phyloP scores from a whole-genome alignment of 2,888 invertebrate species.

The Brachynemurus nebulosus region DNA sequence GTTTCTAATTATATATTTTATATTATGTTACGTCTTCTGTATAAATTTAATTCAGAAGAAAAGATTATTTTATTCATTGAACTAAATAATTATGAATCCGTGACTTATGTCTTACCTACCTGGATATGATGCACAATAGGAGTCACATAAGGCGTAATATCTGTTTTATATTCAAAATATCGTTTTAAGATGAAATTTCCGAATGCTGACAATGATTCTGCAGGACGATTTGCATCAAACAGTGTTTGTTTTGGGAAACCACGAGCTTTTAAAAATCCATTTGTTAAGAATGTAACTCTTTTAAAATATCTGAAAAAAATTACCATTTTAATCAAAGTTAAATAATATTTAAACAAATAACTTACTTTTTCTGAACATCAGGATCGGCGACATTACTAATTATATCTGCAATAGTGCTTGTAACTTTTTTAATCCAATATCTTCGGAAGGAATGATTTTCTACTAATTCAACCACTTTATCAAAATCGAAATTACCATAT shows the following conservation, averaged over 20 bases:
- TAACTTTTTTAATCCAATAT: conserved; percentile 65
- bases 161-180: conserved; percentile 55
- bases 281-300: conserved; percentile 54
- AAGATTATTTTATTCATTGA: too few relatives aligned
- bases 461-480: conserved; percentile 58
- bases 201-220: conserved; percentile 54
- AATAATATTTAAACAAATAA: conserved; percentile 11
- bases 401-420: conserved; percentile 59
- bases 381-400: conserved; percentile 62
- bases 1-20: too few relatives aligned
- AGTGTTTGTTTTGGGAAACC: conserved; percentile 57
- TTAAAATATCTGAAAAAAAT: conserved; percentile 45
- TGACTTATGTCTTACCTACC: conserved; percentile 35
- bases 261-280: conserved; percentile 60
- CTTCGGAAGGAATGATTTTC: conserved; percentile 68
- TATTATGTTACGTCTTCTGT: too few relatives aligned
- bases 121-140: conserved; percentile 59
- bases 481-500: conserved; percentile 56
- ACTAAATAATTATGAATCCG: too few relatives aligned
- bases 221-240: conserved; percentile 53
- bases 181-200: conserved; percentile 53
- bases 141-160: conserved; percentile 58
- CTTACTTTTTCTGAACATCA: conserved; percentile 55
- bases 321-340: neutral
- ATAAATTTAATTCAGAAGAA: too few relatives aligned